Evolutionary conservation across 2,888 invertebrate genomes (phyloP).

Genomic region (Calameuta filiformis): DNA sequence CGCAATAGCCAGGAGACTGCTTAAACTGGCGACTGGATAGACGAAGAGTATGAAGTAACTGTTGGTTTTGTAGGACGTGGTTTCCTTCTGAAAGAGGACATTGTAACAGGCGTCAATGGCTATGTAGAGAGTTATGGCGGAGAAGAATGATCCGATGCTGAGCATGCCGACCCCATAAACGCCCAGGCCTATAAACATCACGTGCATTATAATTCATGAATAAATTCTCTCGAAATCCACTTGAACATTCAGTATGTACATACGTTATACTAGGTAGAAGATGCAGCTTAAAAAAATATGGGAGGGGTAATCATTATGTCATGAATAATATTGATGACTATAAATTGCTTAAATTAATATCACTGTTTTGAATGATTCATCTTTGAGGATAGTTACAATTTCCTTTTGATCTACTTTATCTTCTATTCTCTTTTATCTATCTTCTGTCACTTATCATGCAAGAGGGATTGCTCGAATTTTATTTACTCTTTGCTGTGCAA

Average conservation of each 20-base stretch:
- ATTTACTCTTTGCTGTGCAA: too few species aligned
- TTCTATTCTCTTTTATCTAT: too few species aligned
- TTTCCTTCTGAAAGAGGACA: slow-evolving; percentile 50
- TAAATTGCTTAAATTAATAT: neutral
- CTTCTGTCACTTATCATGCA: too few species aligned
- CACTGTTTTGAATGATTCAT: neutral
- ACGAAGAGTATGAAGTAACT: slow-evolving; percentile 48
- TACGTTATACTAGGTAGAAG: neutral
- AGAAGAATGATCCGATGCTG: slow-evolving; percentile 47
- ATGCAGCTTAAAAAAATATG: neutral
- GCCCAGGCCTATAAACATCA: slow-evolving; percentile 50
- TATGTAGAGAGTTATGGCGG: slow-evolving; percentile 50
- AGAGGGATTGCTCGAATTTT: too few species aligned
- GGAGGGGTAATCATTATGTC: neutral
- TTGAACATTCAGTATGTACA: neutral
- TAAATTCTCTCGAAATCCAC: neutral
- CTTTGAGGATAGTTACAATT: neutral
- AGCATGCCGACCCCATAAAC: slow-evolving; percentile 51
- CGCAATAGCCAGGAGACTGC: slow-evolving; percentile 53
- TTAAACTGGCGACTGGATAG: slow-evolving; percentile 57
- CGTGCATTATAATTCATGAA: slow-evolving; percentile 9
- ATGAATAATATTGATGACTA: neutral
- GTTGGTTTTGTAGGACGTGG: slow-evolving; percentile 51
- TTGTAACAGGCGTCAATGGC: slow-evolving; percentile 52
- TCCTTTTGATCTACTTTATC: too few species aligned